phyloP scores from a whole-genome alignment of 1,140 invertebrate genomes.

The Cepaea nemoralis region DNA sequence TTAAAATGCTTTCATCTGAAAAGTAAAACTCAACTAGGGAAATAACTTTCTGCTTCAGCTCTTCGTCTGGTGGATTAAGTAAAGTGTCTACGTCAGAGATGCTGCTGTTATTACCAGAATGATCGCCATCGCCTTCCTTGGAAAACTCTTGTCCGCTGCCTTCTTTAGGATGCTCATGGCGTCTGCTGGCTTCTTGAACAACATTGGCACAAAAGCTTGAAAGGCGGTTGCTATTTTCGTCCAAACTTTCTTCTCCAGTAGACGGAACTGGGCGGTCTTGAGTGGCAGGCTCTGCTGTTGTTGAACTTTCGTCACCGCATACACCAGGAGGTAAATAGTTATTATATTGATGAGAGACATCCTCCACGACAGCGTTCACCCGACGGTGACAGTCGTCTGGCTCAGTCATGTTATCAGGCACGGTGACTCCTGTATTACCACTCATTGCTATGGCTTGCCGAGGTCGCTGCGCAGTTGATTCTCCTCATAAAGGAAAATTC shows the following conservation, averaged over 20 bases:
- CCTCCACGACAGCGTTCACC: conserved; percentile 48
- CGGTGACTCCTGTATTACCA: conserved; percentile 24
- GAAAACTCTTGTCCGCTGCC: conserved; percentile 52
- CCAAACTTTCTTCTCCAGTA: conserved; percentile 62
- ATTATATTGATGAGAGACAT: conserved; percentile 44
- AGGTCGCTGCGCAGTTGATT: conserved; percentile 45
- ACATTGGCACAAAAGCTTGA: conserved; percentile 60
- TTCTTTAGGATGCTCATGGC: too few species aligned
- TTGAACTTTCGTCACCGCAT: conserved; percentile 49
- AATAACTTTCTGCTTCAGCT: conserved; percentile 65
- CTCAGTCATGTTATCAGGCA: conserved; percentile 30
- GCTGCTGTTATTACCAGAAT: conserved; percentile 45
- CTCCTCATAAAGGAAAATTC: conserved; percentile 33
- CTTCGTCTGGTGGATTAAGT: conserved; percentile 67
- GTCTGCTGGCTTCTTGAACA: too few species aligned
- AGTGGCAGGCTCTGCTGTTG: conserved; percentile 48
- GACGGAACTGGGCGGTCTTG: conserved; percentile 41
- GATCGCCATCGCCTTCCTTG: conserved; percentile 57
- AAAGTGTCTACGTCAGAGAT: conserved; percentile 38
- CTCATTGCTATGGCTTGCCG: conserved; percentile 35
- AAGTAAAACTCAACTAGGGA: conserved; percentile 83
- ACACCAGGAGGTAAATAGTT: conserved; percentile 42
- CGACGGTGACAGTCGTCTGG: conserved; percentile 27
- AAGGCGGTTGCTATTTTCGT: conserved; percentile 48
- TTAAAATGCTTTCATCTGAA: conserved; percentile 92